Base-by-base conservation (phyloP, 2,797 vertebrate genomes). In the Mormyrops attenuatus region DNA sequence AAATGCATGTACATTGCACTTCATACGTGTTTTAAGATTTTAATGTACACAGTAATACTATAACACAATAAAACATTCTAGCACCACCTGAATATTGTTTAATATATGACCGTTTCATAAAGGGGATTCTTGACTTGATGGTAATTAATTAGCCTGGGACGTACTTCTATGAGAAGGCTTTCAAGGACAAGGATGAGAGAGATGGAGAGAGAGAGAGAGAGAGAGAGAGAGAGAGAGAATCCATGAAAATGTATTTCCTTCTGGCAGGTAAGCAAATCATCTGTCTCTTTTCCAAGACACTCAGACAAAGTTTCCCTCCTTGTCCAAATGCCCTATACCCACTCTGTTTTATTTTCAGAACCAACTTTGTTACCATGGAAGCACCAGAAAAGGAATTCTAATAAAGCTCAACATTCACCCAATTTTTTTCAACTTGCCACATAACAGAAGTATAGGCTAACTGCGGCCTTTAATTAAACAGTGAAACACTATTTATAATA, bases 351-450 rank as follows among this genome's bases (percentile, higher is more conserved):
- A 89, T 60, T 26, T 85, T 53, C 47, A 63, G 80, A 85, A 50
- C 77, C 57, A 85, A 66, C 22, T 63, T 53, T 66, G 80, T 89
- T 89, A 50, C 88, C 80, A 89, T 89, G 88, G 88, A 85, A 89
- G 82, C 88, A 85, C 88, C 60, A 30, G 55, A 63, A 85, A 85
- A 26, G 55, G 49, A 30, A 87, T 60, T 87, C 53, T 3, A 38
- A 87, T 57, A n/a, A 87, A 20, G 11, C 30, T 38, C 73, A 44
- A 9, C 38, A 41, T 80, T 80, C 73, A n/a, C 5, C 73, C 73
- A 47, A 6, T 80, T 26, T 41, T 80, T 44, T 44, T 3, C 5
- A 44, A 44, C 34, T 80, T 47, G 73, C 38, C 73, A 41, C 73
- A 80, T 80, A 80, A 80, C 15, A 80, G 41, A 80, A n/a, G 38